Percentiles rank a stretch among this genome's conserved stretches.
Evolutionary conservation across 2,113 vertebrate genomes (phyloP).

Genomic region (Bos javanicus): DNA sequence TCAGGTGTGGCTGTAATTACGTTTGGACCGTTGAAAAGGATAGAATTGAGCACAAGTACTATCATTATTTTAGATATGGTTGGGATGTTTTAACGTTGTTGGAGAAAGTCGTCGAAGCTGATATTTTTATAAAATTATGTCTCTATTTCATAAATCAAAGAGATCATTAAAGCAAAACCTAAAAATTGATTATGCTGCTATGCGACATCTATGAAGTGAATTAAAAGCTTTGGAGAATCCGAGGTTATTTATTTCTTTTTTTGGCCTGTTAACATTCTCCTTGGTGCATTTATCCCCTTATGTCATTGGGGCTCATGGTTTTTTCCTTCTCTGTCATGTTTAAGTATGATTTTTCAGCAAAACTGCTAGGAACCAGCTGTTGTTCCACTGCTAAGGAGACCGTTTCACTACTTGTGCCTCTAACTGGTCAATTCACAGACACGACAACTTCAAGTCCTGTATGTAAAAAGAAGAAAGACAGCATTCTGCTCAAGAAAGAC

Average conservation of each 20-base stretch:
- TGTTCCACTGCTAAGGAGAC: neutral
- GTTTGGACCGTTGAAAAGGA: neutral
- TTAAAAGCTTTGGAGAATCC: neutral
- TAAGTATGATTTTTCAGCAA: neutral
- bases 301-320: neutral
- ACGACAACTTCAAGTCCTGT: neutral
- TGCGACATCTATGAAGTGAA: neutral
- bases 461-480: neutral
- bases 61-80: neutral
- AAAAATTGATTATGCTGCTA: neutral
- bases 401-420: neutral
- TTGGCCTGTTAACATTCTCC: neutral
- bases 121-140: constrained; percentile 4
- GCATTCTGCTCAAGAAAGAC: neutral
- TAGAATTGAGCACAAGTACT: neutral
- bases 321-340: neutral
- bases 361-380: neutral
- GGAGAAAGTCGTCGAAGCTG: neutral
- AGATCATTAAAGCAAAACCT: neutral
- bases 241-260: neutral
- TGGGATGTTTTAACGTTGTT: neutral
- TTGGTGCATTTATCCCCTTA: neutral
- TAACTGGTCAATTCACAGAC: neutral
- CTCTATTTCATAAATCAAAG: neutral
- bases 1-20: neutral